Evolutionary conservation across 2,888 invertebrate species (phyloP).

Genomic region (Drosophila parthenogenetica): DNA sequence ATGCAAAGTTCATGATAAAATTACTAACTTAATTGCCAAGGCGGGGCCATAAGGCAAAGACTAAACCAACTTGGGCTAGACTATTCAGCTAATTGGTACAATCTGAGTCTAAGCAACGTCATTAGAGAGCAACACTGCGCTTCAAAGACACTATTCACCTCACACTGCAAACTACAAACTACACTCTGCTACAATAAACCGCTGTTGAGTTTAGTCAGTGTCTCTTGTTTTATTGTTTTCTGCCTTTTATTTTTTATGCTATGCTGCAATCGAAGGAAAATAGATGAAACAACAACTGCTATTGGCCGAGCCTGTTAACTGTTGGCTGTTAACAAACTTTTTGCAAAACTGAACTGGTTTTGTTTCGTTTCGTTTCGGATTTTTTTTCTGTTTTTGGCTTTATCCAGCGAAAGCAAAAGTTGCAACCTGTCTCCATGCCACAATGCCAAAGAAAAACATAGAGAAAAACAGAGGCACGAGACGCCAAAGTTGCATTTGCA

Average conservation of each 20-base stretch:
- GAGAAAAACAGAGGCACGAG: conserved; percentile 27
- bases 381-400: conserved; percentile 44
- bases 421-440: conserved; percentile 66
- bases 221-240: conserved; percentile 9
- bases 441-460: conserved; percentile 41
- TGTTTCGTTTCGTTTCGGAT: conserved; percentile 28
- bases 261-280: conserved; percentile 70
- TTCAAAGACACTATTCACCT: conserved; percentile 1
- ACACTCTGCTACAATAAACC: conserved; percentile 11
- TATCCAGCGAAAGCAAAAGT: conserved; percentile 78
- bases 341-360: conserved; percentile 65
- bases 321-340: conserved; percentile 46
- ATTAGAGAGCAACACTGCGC: conserved; percentile 31
- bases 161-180: not conserved
- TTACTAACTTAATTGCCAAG: conserved; percentile 74
- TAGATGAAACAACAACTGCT: conserved; percentile 21
- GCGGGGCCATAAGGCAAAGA: conserved; percentile 61
- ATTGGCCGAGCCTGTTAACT: conserved; percentile 52
- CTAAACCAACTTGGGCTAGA: conserved; percentile 26
- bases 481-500: conserved; percentile 64
- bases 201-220: conserved; percentile 50
- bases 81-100: conserved; percentile 60
- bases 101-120: conserved; percentile 46
- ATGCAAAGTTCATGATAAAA: conserved; percentile 79
- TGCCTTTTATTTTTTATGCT: conserved; percentile 20